Conservation (phyloP, 2,113 vertebrate species). For the Aleadryas rufinucha region DNA sequence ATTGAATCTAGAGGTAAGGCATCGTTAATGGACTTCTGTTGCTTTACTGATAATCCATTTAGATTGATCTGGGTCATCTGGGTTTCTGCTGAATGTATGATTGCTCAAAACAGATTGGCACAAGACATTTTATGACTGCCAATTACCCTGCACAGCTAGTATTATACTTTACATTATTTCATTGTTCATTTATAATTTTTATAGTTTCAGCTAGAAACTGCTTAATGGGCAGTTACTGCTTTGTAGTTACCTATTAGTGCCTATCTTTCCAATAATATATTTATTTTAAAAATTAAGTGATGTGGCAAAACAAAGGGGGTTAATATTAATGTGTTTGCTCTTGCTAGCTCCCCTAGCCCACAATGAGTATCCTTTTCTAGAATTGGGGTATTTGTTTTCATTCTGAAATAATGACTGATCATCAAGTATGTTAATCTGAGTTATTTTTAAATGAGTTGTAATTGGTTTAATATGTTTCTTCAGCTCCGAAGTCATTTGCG, state of each 20-base stretch:
- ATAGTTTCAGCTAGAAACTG: neutral
- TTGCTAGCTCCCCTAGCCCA: neutral
- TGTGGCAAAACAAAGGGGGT: neutral
- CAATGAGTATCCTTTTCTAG: neutral
- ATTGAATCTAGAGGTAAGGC: constrained; percentile 93
- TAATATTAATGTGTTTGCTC: neutral
- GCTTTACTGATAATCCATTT: neutral
- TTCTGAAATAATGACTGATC: neutral
- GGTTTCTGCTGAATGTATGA: neutral
- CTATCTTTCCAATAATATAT: neutral
- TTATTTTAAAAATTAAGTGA: neutral
- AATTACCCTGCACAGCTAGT: neutral
- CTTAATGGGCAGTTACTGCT: constrained; percentile 12
- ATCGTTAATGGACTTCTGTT: neutral
- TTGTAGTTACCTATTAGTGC: neutral
- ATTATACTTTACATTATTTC: neutral
- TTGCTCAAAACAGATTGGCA: neutral
- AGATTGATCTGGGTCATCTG: neutral
- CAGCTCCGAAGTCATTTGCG: neutral
- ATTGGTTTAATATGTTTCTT: constrained; percentile 48
- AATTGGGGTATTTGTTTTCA: neutral
- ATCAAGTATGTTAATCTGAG: neutral
- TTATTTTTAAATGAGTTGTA: constrained; percentile 39
- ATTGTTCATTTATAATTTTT: constrained; percentile 22
- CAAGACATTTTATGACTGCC: neutral